Conservation (phyloP, 1,140 invertebrate species). For the Neotoxoptera formosana region DNA sequence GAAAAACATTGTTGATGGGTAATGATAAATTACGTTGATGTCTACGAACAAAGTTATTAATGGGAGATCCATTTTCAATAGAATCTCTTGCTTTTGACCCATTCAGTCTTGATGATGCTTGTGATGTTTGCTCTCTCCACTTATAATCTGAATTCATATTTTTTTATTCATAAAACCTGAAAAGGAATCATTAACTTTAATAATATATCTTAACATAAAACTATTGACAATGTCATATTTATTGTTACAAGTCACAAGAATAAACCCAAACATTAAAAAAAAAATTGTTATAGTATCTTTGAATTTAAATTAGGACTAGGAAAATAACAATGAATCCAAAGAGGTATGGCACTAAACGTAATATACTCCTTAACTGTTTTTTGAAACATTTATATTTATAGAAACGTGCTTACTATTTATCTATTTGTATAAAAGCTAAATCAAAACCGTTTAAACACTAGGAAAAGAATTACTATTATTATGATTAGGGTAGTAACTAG, state of each 20-base stretch:
- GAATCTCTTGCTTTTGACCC: background rate
- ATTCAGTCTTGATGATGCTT: slow-evolving; percentile 44
- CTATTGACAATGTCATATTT: background rate
- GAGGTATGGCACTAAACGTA: background rate
- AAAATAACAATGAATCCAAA: background rate
- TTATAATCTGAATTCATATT: slow-evolving; percentile 52
- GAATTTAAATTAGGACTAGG: background rate
- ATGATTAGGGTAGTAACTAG: background rate
- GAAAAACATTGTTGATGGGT: slow-evolving; percentile 40
- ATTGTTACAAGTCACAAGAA: background rate
- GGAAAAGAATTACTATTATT: background rate
- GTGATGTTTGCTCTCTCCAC: slow-evolving; percentile 27
- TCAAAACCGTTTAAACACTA: background rate
- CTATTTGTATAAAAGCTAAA: background rate
- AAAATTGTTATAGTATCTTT: background rate
- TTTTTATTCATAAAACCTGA: background rate
- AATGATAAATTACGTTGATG: slow-evolving; percentile 51
- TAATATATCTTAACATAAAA: background rate
- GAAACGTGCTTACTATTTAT: background rate
- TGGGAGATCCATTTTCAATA: background rate
- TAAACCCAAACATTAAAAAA: background rate
- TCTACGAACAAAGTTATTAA: background rate
- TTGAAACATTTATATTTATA: background rate
- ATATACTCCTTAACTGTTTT: background rate
- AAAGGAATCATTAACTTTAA: background rate